These are phyloP conservation scores for Poecilus cupreus DNA, from an alignment of 2,888 invertebrate species.

Conservation along the genomic window DNA sequence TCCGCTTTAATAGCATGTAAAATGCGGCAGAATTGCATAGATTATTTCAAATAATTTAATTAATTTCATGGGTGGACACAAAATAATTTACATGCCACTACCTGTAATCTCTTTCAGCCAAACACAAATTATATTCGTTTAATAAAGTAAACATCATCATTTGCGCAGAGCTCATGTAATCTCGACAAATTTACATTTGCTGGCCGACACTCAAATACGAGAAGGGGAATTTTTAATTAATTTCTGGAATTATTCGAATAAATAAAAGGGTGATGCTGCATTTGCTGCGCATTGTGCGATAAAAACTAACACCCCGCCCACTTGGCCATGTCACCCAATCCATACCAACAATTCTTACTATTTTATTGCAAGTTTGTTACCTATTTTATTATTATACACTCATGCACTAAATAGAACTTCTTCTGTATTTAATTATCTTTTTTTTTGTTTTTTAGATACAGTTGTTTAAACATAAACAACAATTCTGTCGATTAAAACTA, in stretches of 20 bases:
- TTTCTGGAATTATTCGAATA: constrained; percentile 49
- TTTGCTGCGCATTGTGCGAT: constrained; percentile 42
- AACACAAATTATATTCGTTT: constrained; percentile 45
- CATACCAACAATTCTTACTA: background rate
- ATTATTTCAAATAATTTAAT: constrained; percentile 36
- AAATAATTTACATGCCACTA: constrained; percentile 33
- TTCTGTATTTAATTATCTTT: too few species aligned
- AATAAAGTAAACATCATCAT: constrained; percentile 52
- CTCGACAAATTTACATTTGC: constrained; percentile 25
- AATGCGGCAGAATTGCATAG: constrained; percentile 4
- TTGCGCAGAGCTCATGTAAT: constrained; percentile 14
- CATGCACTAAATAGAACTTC: too few species aligned
- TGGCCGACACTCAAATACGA: constrained; percentile 19
- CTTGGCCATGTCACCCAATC: background rate
- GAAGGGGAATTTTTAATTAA: constrained; percentile 50
- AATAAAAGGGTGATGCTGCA: constrained; percentile 31
- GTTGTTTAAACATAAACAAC: too few species aligned
- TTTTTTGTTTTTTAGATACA: too few species aligned
- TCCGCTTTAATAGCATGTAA: constrained; percentile 32
- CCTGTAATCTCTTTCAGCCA: constrained; percentile 37
- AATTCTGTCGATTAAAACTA: too few species aligned
- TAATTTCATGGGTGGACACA: constrained; percentile 28
- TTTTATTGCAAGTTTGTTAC: too few species aligned
- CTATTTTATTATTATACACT: too few species aligned
- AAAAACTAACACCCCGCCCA: constrained; percentile 22